These are phyloP conservation scores for Pristionchus exspectatus DNA, from an alignment of 2,888 invertebrate species.

Conservation along the genomic window DNA sequence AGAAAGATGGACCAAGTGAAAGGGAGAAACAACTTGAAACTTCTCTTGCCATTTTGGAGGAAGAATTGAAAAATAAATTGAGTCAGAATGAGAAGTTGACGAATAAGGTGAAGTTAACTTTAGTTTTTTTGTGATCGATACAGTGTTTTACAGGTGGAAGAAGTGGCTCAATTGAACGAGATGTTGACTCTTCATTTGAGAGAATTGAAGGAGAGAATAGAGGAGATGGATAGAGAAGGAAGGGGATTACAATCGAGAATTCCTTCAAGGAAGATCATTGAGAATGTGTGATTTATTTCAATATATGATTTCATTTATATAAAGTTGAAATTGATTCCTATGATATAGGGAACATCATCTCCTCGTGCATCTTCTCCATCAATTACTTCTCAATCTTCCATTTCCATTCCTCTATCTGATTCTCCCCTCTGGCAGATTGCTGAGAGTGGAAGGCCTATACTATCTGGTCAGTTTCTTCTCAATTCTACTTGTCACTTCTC, in stretches of 20 bases:
- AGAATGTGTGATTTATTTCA: constrained; percentile 11
- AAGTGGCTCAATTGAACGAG: constrained; percentile 61
- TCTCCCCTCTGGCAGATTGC: constrained; percentile 47
- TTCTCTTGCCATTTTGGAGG: constrained; percentile 83
- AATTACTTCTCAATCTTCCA: not conserved
- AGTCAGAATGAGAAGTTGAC: constrained; percentile 92
- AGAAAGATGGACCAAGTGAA: constrained; percentile 38
- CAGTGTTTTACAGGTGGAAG: constrained; percentile 58
- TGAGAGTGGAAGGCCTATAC: constrained; percentile 10
- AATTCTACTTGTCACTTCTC: not conserved
- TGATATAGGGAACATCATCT: not conserved
- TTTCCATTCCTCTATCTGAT: not conserved
- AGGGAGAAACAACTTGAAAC: constrained; percentile 55
- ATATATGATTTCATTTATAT: not conserved
- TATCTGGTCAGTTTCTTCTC: constrained; percentile 21
- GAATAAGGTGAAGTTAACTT: constrained; percentile 84
- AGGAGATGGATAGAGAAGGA: constrained; percentile 48
- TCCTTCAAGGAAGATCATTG: not conserved
- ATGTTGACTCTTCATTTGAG: constrained; percentile 63
- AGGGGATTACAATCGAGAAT: constrained; percentile 1
- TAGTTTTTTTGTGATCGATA: not conserved
- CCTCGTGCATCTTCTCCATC: constrained; percentile 8
- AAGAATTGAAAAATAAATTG: constrained; percentile 93
- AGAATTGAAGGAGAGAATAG: constrained; percentile 64
- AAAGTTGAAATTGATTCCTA: not conserved